Evolutionary conservation across 2,113 vertebrate genomes (phyloP).

Genomic region (Campylomormyrus numenius): DNA sequence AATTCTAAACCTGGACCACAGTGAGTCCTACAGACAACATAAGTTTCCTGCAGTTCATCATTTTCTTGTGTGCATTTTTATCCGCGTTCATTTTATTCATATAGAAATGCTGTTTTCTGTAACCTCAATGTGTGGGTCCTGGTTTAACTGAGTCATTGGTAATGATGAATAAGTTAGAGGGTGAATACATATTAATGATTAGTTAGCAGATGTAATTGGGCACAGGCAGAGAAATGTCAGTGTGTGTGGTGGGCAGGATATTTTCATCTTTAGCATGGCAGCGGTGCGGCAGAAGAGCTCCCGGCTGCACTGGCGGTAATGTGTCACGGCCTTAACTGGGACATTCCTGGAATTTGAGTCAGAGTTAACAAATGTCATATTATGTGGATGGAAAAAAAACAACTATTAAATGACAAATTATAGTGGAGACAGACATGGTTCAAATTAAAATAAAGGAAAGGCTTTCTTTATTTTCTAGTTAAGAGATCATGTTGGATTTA

Average conservation of each 20-base stretch:
- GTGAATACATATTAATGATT: neutral
- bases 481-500: neutral
- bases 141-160: neutral
- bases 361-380: constrained; percentile 1
- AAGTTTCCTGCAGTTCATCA: neutral
- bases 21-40: neutral
- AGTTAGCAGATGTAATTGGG: neutral
- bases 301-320: neutral
- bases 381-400: neutral
- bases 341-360: neutral
- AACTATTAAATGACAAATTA: constrained; percentile 1
- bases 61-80: neutral
- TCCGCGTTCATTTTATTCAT: neutral
- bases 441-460: neutral
- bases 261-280: neutral
- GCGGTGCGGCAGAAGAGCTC: neutral
- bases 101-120: neutral
- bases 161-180: neutral
- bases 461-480: neutral
- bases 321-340: neutral
- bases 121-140: neutral
- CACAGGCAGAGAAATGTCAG: neutral
- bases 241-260: neutral
- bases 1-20: neutral
- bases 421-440: neutral